phyloP scores from a whole-genome alignment of 2,888 invertebrate species.

The Globia sparganii region DNA sequence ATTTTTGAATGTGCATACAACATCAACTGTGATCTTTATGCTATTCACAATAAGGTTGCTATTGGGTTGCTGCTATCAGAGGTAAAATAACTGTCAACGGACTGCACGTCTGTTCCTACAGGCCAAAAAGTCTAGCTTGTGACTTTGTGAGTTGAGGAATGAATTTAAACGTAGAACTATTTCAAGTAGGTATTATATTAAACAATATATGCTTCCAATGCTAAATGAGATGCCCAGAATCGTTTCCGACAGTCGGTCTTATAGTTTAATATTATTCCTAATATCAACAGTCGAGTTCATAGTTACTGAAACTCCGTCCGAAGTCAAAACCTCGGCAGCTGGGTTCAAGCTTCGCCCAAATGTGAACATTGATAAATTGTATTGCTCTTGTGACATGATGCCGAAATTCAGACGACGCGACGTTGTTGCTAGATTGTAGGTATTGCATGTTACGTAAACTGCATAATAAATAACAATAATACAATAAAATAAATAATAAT shows the following conservation, averaged over 20 bases:
- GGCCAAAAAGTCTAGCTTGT: too few species aligned
- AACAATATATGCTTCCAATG: constrained; percentile 16
- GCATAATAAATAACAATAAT: too few species aligned
- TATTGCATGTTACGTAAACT: not conserved
- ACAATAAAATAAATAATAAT: too few species aligned
- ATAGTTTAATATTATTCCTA: constrained; percentile 30
- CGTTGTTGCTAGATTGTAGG: not conserved
- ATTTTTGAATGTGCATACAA: too few species aligned
- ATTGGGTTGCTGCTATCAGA: too few species aligned
- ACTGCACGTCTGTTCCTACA: too few species aligned
- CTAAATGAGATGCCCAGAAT: not conserved
- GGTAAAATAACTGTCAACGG: too few species aligned
- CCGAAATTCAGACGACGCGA: constrained; percentile 22
- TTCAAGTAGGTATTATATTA: too few species aligned
- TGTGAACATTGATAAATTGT: constrained; percentile 51
- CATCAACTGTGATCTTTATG: too few species aligned
- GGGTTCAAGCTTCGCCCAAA: constrained; percentile 34
- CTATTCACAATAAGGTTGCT: too few species aligned
- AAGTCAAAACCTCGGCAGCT: constrained; percentile 36
- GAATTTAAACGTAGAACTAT: not conserved
- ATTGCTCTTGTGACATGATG: constrained; percentile 40
- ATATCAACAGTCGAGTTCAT: constrained; percentile 17
- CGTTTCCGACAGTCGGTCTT: constrained; percentile 3
- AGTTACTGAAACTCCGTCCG: constrained; percentile 30
- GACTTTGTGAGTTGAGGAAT: not conserved